Evolutionary conservation across 2,797 vertebrate species (phyloP).

Genomic region (Psittacula echo): DNA sequence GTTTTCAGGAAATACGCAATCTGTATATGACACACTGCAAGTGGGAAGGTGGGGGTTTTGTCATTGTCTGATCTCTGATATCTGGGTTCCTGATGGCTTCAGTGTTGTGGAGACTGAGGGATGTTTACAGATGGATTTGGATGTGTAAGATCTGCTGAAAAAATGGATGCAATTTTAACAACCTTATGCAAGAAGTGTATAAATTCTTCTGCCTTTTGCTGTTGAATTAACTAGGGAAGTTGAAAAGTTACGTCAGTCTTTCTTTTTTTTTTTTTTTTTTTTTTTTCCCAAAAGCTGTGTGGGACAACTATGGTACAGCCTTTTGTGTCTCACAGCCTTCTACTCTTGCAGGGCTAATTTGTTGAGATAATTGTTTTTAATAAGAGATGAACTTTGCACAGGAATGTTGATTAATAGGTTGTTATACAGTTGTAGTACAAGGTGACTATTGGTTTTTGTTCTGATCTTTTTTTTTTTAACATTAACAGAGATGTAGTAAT

Average conservation of each 20-base stretch:
- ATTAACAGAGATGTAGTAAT: not conserved
- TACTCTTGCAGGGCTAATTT: not conserved
- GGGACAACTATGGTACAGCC: not conserved
- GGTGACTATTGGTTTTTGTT: not conserved
- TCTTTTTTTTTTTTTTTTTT: not conserved
- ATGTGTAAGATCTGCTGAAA: constrained; percentile 4
- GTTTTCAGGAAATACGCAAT: not conserved
- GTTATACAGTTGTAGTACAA: not conserved
- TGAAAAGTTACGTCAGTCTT: not conserved
- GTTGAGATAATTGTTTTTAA: not conserved
- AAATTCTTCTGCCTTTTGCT: constrained; percentile 10
- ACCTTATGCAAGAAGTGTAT: not conserved
- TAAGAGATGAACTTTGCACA: not conserved
- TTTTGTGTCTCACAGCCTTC: not conserved
- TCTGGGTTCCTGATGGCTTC: not conserved
- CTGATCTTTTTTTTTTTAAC: not conserved
- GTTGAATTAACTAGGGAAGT: not conserved
- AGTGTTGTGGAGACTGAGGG: not conserved
- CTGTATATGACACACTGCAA: constrained; percentile 13
- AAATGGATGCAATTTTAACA: constrained; percentile 43
- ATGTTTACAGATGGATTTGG: constrained; percentile 51
- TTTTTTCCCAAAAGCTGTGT: not conserved
- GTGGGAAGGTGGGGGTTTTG: not conserved
- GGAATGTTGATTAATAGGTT: not conserved
- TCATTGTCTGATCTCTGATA: not conserved